Evolutionary conservation across 2,888 invertebrate genomes (phyloP), one percentile per base, ranked within the genome.

Genomic region (Epinotia brunnichana): DNA sequence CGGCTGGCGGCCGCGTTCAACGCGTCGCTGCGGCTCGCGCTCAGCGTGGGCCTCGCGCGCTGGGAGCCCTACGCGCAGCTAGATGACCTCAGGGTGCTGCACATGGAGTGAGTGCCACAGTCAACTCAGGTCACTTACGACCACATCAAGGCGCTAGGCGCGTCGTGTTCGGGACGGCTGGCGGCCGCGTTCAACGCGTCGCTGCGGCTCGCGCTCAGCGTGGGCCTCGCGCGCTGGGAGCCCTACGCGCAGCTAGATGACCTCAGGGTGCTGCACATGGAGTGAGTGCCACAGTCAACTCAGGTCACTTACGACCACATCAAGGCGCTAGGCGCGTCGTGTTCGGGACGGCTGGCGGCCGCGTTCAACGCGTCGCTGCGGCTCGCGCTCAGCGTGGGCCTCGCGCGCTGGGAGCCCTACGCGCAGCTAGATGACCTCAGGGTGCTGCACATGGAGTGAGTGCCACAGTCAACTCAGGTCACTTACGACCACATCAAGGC

Each of bases 401-500:
- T 90, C 44, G 76, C 88, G 75, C 87, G 83, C 63, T 90, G 90
- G 90, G 90, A 92, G 80, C 89, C 91, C 72, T n/a, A n/a, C n/a
- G n/a, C n/a, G n/a, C n/a, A n/a, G n/a, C n/a, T n/a, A n/a, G n/a
- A n/a, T n/a, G n/a, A n/a, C n/a, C n/a, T n/a, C n/a, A n/a, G n/a
- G n/a, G n/a, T n/a, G n/a, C n/a, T n/a, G n/a, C n/a, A n/a, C n/a
- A n/a, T n/a, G n/a, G n/a, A n/a, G n/a, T n/a, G n/a, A n/a, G n/a
- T n/a, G n/a, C n/a, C n/a, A n/a, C n/a, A n/a, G n/a, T n/a, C n/a
- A n/a, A n/a, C n/a, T n/a, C n/a, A n/a, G n/a, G n/a, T n/a, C n/a
- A n/a, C n/a, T n/a, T n/a, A n/a, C n/a, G n/a, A 93, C 81, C 88
- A 91, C n/a, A 87, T 93, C 73, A 90, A 89, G 51, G 89, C 90